Evolutionary conservation across 1,140 invertebrate genomes (phyloP).

Genomic region (Melitaea cinxia): DNA sequence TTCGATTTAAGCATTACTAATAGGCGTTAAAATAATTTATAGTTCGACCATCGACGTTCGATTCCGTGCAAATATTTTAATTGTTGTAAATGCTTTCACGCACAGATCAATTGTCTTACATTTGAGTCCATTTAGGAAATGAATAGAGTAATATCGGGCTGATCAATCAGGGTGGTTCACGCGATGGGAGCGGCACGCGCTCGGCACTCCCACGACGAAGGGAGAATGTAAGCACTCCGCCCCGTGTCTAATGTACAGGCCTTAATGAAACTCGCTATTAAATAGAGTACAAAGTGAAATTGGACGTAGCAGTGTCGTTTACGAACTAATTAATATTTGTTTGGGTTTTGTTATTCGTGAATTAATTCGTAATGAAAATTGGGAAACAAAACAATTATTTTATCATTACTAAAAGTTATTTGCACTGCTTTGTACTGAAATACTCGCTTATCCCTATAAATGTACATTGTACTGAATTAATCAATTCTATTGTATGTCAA

Average conservation of each 20-base stretch:
- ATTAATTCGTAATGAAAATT: neutral
- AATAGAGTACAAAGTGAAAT: conserved; percentile 18
- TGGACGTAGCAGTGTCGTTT: conserved; percentile 3
- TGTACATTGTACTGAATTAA: no score
- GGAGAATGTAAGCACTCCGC: conserved; percentile 48
- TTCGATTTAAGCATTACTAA: neutral
- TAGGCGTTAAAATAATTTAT: conserved; percentile 13
- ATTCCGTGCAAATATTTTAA: conserved; percentile 42
- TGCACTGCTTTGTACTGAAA: no score
- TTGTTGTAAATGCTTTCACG: conserved; percentile 37
- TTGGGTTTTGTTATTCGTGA: neutral
- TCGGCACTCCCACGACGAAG: conserved; percentile 72
- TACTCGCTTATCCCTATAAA: no score
- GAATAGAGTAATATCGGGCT: conserved; percentile 48
- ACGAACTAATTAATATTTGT: conserved; percentile 9
- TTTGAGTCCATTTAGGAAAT: conserved; percentile 51
- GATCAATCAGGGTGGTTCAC: conserved; percentile 66
- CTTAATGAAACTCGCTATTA: conserved; percentile 48
- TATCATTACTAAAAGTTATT: no score
- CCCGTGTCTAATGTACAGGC: conserved; percentile 45
- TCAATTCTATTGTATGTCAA: no score
- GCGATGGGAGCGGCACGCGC: conserved; percentile 76
- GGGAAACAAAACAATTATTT: neutral
- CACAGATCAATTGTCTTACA: conserved; percentile 44
- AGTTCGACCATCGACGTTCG: conserved; percentile 19